Evolutionary conservation across 1,140 invertebrate species (phyloP).

Genomic region (Ceratina japonica): DNA sequence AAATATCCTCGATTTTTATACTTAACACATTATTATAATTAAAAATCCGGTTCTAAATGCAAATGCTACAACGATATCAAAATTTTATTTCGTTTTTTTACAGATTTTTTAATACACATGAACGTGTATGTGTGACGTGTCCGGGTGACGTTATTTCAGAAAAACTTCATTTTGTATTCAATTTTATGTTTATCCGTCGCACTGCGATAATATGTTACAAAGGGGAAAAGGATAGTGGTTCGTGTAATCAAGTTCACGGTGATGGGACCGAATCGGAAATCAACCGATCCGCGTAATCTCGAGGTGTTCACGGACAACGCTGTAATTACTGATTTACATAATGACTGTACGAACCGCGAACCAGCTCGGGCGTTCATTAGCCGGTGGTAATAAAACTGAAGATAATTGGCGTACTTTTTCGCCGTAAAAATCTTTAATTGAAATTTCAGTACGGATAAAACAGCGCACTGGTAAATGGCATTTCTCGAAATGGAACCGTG

Average conservation of each 20-base stretch:
- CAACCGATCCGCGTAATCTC: constrained; percentile 38
- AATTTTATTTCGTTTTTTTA: too few species aligned
- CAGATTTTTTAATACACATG: too few species aligned
- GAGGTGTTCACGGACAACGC: constrained; percentile 32
- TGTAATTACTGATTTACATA: constrained; percentile 70
- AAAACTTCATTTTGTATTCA: too few species aligned
- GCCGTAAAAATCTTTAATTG: constrained; percentile 18
- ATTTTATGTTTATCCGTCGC: too few species aligned
- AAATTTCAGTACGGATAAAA: neutral
- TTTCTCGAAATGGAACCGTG: neutral
- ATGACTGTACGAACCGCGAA: constrained; percentile 57
- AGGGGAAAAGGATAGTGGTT: too few species aligned
- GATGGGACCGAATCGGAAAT: neutral
- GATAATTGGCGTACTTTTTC: constrained; percentile 9
- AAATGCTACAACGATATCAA: too few species aligned
- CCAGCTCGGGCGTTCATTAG: constrained; percentile 10
- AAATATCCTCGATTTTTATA: constrained; percentile 9
- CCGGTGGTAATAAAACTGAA: neutral
- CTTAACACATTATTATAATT: constrained; percentile 2
- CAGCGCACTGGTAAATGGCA: constrained; percentile 3
- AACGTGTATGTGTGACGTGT: too few species aligned
- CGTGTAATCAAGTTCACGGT: too few species aligned
- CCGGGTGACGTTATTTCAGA: too few species aligned
- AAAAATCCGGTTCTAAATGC: neutral
- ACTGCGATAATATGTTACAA: too few species aligned